Base-by-base conservation (phyloP, 2,888 invertebrate species). In the Leptinotarsa haldemani region DNA sequence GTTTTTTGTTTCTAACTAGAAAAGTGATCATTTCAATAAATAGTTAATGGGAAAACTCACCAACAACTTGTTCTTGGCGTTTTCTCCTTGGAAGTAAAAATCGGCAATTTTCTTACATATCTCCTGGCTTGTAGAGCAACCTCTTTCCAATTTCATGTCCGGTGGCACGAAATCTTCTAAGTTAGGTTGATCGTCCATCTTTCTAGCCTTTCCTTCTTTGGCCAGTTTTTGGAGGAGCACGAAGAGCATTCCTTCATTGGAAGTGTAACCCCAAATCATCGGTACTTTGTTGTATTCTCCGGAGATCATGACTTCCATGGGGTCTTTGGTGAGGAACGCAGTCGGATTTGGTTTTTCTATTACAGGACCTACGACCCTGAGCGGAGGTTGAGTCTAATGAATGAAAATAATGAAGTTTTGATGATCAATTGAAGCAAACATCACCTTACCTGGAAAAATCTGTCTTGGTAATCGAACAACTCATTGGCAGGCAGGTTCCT, bases 281-380 rank as follows among this genome's bases (percentile, higher is more conserved):
- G 82, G 82, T 5, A 82, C 81, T 46, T 79, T 65, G 25, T 79
- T 79, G 58, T 79, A 80, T n/a, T 80, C 73, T 16, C 81, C 80
- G 15, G 74, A 67, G 18, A 18, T 61, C 0, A 82, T 73, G 9
- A 80, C 65, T 9, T 80, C 75, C 12, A 76, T 9, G 0, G 82
- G 82, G 16, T 77, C 48, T 63, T 70, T 72, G 7, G 76, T 73
- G 4, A 82, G 48, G 63, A 82, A 77, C 0, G 75, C 77, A 30
- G 75, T 68, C 7, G 69, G 58, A 40, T 73, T 77, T 46, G 68
- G 68, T 66, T 70, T 69, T 71, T 75, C 76, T 18, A 76, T 58
- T 9, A 75, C 69, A 18, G 77, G 76, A 46, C 64, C 76, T 9
- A 68, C 61, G 25, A 69, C 18, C n/a, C 70, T 30, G 1, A 67